These are phyloP conservation scores for Patiria miniata DNA, from an alignment of 35 echinoderm and acorn worm genomes.

Conservation along the genomic window DNA sequence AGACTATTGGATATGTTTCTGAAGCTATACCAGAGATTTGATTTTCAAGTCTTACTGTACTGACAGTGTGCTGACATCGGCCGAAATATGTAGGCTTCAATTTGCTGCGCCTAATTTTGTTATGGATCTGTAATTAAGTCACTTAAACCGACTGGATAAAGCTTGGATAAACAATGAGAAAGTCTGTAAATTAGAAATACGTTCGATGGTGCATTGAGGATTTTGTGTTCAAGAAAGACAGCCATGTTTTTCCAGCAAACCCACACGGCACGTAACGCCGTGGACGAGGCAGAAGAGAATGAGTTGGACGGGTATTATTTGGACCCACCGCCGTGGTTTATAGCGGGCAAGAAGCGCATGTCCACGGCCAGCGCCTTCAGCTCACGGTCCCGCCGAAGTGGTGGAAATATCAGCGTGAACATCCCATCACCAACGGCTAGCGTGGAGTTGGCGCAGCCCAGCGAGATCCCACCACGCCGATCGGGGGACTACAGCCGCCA, in stretches of 20 bases:
- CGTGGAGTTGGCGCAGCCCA: not conserved
- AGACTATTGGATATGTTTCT: no score
- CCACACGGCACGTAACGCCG: not conserved
- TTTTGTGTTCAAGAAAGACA: not conserved
- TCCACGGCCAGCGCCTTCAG: not conserved
- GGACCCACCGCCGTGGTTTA: not conserved
- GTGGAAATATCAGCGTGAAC: not conserved
- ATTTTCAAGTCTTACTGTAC: no score
- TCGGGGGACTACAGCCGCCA: not conserved
- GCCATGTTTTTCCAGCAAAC: constrained; percentile 20
- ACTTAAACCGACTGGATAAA: no score
- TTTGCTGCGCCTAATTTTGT: no score
- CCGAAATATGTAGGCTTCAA: no score
- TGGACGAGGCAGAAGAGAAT: not conserved
- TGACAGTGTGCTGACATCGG: no score
- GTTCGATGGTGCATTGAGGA: not conserved
- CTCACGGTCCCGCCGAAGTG: not conserved
- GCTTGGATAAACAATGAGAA: no score
- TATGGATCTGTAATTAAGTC: no score
- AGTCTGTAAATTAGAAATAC: no score
- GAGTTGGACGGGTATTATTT: not conserved
- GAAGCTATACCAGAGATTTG: no score
- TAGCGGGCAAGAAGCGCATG: not conserved
- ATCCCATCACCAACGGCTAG: not conserved
- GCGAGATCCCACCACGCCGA: not conserved